Conservation (phyloP, 2,797 vertebrate genomes). For the Fundulus diaphanus region DNA sequence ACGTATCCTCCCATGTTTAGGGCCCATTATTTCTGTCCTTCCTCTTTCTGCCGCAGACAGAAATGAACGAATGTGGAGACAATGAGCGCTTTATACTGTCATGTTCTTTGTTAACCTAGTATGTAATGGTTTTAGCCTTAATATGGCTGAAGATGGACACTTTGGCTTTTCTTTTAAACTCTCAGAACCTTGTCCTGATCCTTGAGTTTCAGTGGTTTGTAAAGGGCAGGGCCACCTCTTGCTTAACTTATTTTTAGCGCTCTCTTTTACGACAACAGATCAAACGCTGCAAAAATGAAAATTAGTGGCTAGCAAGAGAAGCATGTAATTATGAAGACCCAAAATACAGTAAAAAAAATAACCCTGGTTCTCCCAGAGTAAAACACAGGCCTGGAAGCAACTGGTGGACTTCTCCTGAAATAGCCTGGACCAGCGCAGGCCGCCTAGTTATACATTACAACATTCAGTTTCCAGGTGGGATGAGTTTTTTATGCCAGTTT, state of each 20-base stretch:
- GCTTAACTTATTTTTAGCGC: constrained; percentile 64
- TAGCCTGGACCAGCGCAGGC: constrained; percentile 70
- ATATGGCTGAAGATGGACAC: constrained; percentile 21
- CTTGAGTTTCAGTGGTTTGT: neutral
- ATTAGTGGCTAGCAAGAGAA: constrained; percentile 64
- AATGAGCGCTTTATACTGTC: neutral
- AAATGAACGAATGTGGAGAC: neutral
- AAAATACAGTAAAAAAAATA: constrained; percentile 56
- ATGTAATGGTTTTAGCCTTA: neutral
- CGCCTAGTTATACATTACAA: constrained; percentile 80
- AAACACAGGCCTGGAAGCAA: constrained; percentile 76
- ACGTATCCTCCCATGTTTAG: neutral
- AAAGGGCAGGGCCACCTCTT: constrained; percentile 44
- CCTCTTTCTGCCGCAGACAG: neutral
- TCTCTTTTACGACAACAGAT: constrained; percentile 66
- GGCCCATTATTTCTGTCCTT: neutral
- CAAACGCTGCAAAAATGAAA: constrained; percentile 56
- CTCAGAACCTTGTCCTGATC: constrained; percentile 9
- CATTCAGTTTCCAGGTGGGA: constrained; percentile 75
- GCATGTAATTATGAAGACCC: constrained; percentile 78
- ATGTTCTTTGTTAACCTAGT: neutral
- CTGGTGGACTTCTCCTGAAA: constrained; percentile 77
- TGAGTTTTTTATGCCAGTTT: constrained; percentile 74
- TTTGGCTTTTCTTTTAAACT: constrained; percentile 14
- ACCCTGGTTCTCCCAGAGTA: constrained; percentile 60